Percentiles rank a stretch among this genome's conserved stretches.
Evolutionary conservation across 2,888 invertebrate species (phyloP).

Genomic region (Apodemia duryi): DNA sequence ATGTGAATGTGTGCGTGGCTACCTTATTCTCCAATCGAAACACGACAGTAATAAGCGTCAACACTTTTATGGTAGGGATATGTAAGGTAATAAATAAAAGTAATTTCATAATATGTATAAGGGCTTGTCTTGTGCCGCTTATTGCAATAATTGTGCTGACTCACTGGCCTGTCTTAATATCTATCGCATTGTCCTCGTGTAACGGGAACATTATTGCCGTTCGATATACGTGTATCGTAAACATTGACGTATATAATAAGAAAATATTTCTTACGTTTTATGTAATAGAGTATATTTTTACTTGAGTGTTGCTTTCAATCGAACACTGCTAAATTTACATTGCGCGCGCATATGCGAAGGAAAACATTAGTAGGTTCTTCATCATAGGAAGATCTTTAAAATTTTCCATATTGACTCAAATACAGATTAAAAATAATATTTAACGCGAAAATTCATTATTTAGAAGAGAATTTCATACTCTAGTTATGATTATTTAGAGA

Average conservation of each 20-base stretch:
- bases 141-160: no score
- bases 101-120: no score
- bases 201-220: background rate
- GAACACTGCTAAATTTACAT: constrained; percentile 49
- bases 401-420: background rate
- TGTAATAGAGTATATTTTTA: background rate
- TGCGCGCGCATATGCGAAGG: constrained; percentile 67
- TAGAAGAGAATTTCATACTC: background rate
- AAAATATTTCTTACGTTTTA: background rate
- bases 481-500: background rate
- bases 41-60: no score
- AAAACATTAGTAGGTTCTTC: constrained; percentile 43
- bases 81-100: no score
- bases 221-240: background rate
- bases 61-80: no score
- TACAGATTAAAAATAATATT: background rate
- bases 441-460: background rate
- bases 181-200: background rate
- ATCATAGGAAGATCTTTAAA: constrained; percentile 25
- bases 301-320: constrained; percentile 46
- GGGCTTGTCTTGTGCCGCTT: background rate
- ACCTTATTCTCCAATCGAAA: no score
- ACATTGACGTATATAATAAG: background rate
- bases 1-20: no score
- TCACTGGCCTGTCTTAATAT: constrained; percentile 24